A percentile compares a stretch with the other conserved stretches of the same genome.
phyloP scores from a whole-genome alignment of 1,140 invertebrate species.

The Melipona quadrifasciata region DNA sequence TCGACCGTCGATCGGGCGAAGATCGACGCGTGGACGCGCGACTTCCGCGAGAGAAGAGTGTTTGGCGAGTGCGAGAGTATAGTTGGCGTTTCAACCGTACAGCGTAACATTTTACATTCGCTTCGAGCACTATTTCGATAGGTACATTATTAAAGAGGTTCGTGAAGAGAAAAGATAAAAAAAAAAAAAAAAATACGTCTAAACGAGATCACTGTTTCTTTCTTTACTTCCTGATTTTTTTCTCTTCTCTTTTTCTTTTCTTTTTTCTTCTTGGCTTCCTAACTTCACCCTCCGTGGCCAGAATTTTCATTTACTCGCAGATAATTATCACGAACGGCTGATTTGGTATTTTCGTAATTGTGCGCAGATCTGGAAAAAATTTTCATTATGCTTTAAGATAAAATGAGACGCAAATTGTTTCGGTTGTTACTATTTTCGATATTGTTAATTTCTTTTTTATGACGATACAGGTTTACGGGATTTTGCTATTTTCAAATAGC shows the following conservation, averaged over 20 bases:
- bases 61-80: background rate
- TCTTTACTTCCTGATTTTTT: constrained; percentile 6
- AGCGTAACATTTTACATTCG: constrained; percentile 49
- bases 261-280: background rate
- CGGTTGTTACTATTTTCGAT: no score
- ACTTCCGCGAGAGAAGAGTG: background rate
- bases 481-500: no score
- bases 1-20: background rate
- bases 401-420: no score
- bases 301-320: no score
- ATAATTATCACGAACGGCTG: no score
- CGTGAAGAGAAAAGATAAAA: constrained; percentile 9
- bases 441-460: no score
- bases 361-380: no score
- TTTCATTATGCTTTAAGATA: no score
- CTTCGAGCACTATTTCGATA: constrained; percentile 46
- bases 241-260: background rate
- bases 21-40: background rate
- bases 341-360: no score
- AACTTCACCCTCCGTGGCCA: no score
- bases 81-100: constrained; percentile 9
- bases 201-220: constrained; percentile 19
- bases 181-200: constrained; percentile 29
- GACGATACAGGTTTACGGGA: no score
- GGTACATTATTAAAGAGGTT: constrained; percentile 46